Evolutionary conservation across 2,888 invertebrate genomes (phyloP), one percentile per base, ranked within the genome.

Genomic region (Cylloceria caligata): DNA sequence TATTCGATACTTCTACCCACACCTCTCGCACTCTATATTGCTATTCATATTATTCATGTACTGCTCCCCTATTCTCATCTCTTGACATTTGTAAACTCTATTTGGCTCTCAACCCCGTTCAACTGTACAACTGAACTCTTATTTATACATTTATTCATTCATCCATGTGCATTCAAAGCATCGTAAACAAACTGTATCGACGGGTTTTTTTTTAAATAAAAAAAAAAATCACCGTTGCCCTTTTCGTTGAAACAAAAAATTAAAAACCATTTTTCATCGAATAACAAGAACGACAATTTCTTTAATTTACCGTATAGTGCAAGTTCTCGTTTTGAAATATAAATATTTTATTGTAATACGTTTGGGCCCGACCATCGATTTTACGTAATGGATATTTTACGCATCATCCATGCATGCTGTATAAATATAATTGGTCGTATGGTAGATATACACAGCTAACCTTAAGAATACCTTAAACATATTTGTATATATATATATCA

Each of bases 21-120:
- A 74, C 72, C 73, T 80, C 78, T 62, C 73, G 64, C 73, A 82
- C 69, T 76, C 81, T 67, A 24, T 52, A 83, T 84, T 81, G 77
- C 74, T 81, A 84, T 83, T 80, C 80, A 73, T 80, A 79, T 81
- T 74, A 74, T 55, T 65, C 47, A 39, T 52, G n/a, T 13, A n/a
- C 13, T 2, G 30, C 30, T 68, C n/a, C 36, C 27, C 42, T 9
- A 0, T 42, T 57, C 16, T 42, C 57, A 42, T 45, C 78, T 83
- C 65, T 68, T 65, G 79, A 81, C 74, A 73, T 76, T 83, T 77
- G 27, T 72, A 65, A 76, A 55, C 24, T 42, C 52, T 52, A 24
- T 36, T 42, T 62, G 19, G 21, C 62, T 60, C 24, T 42, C 34
- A 24, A 27, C 19, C 55, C 5, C 55, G 16, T 11, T 49, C 13